These are phyloP conservation scores for Corythaixoides concolor DNA, from an alignment of 2,113 vertebrate genomes.

Conservation along the genomic window DNA sequence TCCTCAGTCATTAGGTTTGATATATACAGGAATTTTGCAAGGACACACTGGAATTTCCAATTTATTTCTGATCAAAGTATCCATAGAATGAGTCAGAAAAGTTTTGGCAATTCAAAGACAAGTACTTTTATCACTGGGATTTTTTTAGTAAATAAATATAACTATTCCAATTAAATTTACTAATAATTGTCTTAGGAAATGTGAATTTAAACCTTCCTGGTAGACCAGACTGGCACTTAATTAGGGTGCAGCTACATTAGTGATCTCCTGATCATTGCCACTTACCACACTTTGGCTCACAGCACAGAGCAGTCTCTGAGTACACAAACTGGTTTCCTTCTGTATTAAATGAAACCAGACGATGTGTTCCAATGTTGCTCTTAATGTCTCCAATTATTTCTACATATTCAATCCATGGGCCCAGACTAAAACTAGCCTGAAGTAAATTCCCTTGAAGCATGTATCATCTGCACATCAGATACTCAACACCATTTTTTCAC, in stretches of 20 bases:
- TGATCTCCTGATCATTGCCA: background rate
- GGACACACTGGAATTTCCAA: background rate
- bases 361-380: slow-evolving; percentile 13
- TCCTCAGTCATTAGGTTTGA: slow-evolving; percentile 28
- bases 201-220: background rate
- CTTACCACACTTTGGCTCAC: background rate
- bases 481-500: background rate
- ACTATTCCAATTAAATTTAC: background rate
- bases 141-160: background rate
- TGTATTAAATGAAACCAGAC: slow-evolving; percentile 19
- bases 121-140: background rate
- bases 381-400: slow-evolving; percentile 15
- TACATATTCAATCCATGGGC: background rate
- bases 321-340: background rate
- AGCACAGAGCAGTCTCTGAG: slow-evolving; percentile 4
- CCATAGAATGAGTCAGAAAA: background rate
- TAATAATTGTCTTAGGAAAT: background rate
- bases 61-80: background rate
- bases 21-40: slow-evolving; percentile 12
- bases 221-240: background rate
- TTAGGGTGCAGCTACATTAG: slow-evolving; percentile 6
- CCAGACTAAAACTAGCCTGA: background rate
- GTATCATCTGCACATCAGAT: background rate
- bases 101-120: background rate
- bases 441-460: background rate